A percentile compares a stretch with the other conserved stretches of the same genome.
Conservation (phyloP, 2,797 vertebrate species). For the Eulemur albifrons region DNA sequence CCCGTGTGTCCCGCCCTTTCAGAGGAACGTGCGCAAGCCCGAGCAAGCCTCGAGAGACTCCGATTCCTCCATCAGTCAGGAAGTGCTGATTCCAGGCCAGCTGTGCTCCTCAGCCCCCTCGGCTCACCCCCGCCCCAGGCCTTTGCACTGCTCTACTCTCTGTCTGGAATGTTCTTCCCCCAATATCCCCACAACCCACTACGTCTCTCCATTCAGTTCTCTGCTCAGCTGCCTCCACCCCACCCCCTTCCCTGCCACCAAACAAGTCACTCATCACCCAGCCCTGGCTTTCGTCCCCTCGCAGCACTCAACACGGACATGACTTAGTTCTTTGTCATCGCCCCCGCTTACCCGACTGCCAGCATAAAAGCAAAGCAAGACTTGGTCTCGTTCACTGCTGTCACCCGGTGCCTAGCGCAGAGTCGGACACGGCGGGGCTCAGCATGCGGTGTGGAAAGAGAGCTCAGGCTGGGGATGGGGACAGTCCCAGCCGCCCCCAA, state of each 20-base stretch:
- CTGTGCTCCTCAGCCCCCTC: background rate
- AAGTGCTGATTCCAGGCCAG: background rate
- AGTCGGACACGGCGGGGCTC: background rate
- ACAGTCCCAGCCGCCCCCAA: background rate
- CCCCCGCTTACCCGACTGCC: rapidly evolving
- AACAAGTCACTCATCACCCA: background rate
- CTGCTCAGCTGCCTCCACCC: background rate
- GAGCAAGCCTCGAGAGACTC: background rate
- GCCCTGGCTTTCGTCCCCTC: background rate
- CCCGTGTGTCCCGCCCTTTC: background rate
- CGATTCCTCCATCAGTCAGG: background rate
- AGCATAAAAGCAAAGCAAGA: background rate
- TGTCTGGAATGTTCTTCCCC: background rate
- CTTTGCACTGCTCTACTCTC: background rate
- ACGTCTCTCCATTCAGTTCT: background rate
- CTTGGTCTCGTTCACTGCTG: background rate
- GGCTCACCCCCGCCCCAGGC: background rate
- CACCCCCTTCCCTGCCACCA: background rate
- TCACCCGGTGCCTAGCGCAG: background rate
- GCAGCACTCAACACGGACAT: background rate
- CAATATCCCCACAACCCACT: background rate
- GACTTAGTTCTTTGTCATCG: rapidly evolving
- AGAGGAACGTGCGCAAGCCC: background rate
- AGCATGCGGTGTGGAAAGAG: background rate
- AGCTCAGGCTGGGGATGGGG: background rate